These are phyloP conservation scores for Lepidocyrtoides sp. DNA, from an alignment of 2,888 invertebrate genomes.

Conservation along the genomic window DNA sequence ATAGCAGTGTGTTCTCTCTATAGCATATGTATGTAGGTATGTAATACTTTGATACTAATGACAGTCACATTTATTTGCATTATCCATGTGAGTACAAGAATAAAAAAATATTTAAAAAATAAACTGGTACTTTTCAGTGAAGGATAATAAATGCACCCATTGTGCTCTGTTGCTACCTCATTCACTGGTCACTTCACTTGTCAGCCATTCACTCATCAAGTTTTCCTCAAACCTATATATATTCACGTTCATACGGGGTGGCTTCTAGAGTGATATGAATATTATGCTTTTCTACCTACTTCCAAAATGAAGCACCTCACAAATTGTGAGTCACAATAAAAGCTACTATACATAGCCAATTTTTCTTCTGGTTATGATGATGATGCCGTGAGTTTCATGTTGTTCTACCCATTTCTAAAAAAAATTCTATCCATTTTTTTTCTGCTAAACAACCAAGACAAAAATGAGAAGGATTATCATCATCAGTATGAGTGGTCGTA, in stretches of 20 bases:
- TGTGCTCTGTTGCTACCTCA: constrained; percentile 61
- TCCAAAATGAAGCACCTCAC: neutral
- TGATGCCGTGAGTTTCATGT: neutral
- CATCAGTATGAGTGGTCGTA: constrained; percentile 15
- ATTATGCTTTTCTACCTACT: neutral
- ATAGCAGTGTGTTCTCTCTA: constrained; percentile 45
- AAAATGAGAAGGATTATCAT: constrained; percentile 24
- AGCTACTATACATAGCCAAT: no score
- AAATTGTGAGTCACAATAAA: no score
- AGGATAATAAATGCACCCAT: constrained; percentile 22
- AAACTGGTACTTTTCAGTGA: constrained; percentile 27
- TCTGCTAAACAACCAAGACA: constrained; percentile 3
- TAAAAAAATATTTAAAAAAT: constrained; percentile 44
- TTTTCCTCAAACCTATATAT: constrained; percentile 30
- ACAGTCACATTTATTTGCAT: constrained; percentile 65
- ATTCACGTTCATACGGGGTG: neutral
- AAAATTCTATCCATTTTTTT: constrained; percentile 31
- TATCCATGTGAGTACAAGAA: constrained; percentile 42
- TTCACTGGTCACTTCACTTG: constrained; percentile 74
- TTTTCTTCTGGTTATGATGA: neutral
- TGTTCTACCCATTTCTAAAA: constrained; percentile 1
- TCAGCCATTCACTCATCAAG: constrained; percentile 73
- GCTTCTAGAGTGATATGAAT: neutral
- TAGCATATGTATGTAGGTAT: neutral
- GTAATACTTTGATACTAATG: constrained; percentile 60